phyloP scores from a whole-genome alignment of 2,113 vertebrate species.

The Orthonyx spaldingii region DNA sequence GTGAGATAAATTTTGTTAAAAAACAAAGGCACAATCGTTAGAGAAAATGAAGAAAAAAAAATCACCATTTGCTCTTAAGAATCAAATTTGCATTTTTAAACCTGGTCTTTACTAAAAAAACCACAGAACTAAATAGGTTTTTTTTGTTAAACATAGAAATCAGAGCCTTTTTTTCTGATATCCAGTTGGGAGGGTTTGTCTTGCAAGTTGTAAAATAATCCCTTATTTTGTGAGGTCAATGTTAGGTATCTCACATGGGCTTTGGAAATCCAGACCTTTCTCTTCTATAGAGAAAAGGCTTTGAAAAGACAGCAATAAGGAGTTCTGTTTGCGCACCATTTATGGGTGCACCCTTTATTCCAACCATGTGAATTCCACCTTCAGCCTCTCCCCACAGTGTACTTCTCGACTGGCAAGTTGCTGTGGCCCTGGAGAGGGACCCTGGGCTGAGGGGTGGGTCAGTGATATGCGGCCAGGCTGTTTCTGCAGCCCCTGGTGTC shows the following conservation, averaged over 20 bases:
- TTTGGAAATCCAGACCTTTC: neutral
- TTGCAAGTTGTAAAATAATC: neutral
- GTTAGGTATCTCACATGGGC: neutral
- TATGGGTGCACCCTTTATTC: neutral
- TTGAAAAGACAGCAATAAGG: neutral
- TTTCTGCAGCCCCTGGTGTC: neutral
- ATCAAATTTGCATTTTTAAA: neutral
- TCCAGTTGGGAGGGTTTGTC: neutral
- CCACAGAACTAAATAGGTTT: neutral
- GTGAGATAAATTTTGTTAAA: neutral
- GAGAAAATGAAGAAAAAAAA: neutral
- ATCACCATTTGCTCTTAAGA: neutral
- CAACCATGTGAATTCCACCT: neutral
- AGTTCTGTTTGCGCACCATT: neutral
- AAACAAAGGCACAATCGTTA: neutral
- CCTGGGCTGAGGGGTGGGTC: neutral
- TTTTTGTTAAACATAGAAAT: neutral
- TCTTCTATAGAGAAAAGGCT: neutral
- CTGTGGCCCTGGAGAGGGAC: neutral
- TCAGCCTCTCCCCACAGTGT: neutral
- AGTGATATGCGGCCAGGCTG: rapidly evolving
- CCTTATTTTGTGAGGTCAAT: neutral
- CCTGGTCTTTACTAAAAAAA: neutral
- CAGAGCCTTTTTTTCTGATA: neutral
- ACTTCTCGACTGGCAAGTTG: rapidly evolving